Evolutionary conservation across 2,888 invertebrate species (phyloP).

Genomic region (Troglohyphantes excavatus): DNA sequence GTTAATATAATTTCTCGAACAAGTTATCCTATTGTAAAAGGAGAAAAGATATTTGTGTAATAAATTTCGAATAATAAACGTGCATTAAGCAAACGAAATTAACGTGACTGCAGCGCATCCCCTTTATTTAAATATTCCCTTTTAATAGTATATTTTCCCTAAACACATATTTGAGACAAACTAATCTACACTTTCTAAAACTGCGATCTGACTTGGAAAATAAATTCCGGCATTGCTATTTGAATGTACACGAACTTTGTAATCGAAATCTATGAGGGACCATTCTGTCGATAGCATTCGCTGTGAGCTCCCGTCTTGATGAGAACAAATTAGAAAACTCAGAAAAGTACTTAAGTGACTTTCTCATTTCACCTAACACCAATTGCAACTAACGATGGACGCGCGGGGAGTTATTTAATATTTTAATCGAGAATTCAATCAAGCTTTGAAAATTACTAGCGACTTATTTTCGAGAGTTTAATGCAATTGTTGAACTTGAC

Average conservation of each 20-base stretch:
- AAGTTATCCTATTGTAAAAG: no score
- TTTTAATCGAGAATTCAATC: background rate
- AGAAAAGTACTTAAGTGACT: constrained; percentile 16
- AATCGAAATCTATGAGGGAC: constrained; percentile 10
- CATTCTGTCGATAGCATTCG: constrained; percentile 11
- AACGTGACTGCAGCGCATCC: no score
- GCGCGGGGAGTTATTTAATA: constrained; percentile 6
- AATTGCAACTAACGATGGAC: background rate
- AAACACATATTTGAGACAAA: no score
- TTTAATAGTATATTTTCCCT: no score
- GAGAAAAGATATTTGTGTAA: no score
- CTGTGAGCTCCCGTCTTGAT: background rate
- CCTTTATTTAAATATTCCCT: no score
- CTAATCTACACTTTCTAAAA: no score
- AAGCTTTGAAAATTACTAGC: background rate
- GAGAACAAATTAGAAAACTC: background rate
- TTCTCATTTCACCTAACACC: constrained; percentile 12
- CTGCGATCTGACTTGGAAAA: no score
- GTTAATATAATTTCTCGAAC: no score
- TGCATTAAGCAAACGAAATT: no score
- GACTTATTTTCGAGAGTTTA: background rate
- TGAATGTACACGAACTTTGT: background rate
- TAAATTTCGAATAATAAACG: no score
- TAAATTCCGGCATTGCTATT: background rate
- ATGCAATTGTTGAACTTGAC: background rate